phyloP scores from a whole-genome alignment of 23 tunicate genomes.

The Phallusia fumigata region DNA sequence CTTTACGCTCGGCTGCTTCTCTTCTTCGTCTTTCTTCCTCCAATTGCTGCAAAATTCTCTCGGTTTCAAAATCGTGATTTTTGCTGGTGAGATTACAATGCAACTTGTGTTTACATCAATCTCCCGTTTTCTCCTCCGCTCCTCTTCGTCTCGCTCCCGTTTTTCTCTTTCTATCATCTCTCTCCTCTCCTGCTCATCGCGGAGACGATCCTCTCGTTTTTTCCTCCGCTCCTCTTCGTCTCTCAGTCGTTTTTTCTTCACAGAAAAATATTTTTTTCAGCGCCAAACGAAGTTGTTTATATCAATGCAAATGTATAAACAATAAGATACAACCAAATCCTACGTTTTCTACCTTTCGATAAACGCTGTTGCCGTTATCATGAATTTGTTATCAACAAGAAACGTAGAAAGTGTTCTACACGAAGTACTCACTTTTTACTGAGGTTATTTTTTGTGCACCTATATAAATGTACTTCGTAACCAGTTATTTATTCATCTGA shows the following conservation, averaged over 20 bases:
- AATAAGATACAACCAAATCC: too few species aligned
- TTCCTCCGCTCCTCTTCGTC: conserved; percentile 64
- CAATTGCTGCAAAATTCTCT: background rate
- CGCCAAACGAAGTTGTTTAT: too few species aligned
- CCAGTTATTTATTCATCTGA: too few species aligned
- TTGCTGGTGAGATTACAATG: conserved; percentile 9
- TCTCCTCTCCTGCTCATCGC: conserved; percentile 32
- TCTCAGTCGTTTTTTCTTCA: conserved; percentile 45
- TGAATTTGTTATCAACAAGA: too few species aligned
- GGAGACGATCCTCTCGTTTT: conserved; percentile 1
- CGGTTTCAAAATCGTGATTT: background rate
- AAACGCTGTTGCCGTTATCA: too few species aligned
- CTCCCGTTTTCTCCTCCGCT: conserved; percentile 27
- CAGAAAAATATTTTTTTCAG: too few species aligned
- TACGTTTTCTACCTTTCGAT: too few species aligned
- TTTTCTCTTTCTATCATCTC: conserved; percentile 32
- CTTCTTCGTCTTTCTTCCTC: conserved; percentile 49
- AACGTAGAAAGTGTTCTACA: too few species aligned
- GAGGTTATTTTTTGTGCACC: too few species aligned
- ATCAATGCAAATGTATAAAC: too few species aligned
- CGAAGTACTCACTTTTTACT: too few species aligned
- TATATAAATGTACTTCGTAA: too few species aligned
- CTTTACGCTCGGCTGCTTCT: conserved; percentile 17
- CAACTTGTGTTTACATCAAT: conserved; percentile 37
- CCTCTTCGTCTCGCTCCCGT: conserved; percentile 42